phyloP scores from a whole-genome alignment of 2,888 invertebrate species.

The Ptychoptera contaminata region DNA sequence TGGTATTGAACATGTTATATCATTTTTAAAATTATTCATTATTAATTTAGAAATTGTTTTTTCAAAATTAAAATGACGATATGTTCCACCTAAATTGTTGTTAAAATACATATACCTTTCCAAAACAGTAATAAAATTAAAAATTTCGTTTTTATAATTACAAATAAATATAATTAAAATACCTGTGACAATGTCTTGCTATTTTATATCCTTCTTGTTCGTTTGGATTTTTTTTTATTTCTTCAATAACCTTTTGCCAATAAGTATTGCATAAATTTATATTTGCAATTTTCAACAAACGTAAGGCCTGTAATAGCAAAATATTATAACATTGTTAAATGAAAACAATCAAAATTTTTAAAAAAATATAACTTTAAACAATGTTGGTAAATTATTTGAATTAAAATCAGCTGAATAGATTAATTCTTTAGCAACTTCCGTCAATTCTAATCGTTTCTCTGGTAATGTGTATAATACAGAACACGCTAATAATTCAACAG shows the following conservation, averaged over 20 bases:
- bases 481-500: constrained; percentile 30
- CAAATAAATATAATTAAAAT: no score
- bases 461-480: constrained; percentile 31
- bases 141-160: no score
- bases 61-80: constrained; percentile 34
- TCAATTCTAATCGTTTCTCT: constrained; percentile 27
- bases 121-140: no score
- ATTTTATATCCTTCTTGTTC: constrained; percentile 20
- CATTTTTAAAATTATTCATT: constrained; percentile 23
- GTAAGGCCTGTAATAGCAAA: constrained; percentile 17
- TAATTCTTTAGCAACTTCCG: constrained; percentile 23
- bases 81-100: constrained; percentile 35
- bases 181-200: constrained; percentile 30
- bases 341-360: neutral
- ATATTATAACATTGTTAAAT: neutral
- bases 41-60: constrained; percentile 26
- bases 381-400: constrained; percentile 21
- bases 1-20: constrained; percentile 26
- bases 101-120: constrained; percentile 36
- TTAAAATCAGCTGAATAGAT: constrained; percentile 17
- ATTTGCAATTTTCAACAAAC: constrained; percentile 34
- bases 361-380: constrained; percentile 28
- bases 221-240: constrained; percentile 18
- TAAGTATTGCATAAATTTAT: constrained; percentile 28
- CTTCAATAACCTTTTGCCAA: constrained; percentile 30